Evolutionary conservation across 2,113 vertebrate species (phyloP), one percentile per base, ranked within the genome.

Genomic region (Cairina moschata): DNA sequence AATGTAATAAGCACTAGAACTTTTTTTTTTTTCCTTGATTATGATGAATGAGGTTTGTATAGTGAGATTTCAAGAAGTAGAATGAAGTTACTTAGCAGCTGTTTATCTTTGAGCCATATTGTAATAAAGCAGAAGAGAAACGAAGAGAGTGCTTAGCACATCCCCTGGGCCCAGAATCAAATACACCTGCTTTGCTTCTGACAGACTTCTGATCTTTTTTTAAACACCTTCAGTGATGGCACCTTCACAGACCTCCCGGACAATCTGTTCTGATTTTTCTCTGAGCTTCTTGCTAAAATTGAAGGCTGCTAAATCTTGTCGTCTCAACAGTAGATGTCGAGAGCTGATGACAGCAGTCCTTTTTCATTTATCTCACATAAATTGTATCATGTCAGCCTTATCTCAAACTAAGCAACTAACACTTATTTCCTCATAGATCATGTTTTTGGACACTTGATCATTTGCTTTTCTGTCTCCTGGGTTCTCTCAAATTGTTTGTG

Each of bases 121-220:
- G 72, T 31, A 83, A 91, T 88, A 62, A 74, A 88, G 42, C 31
- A 36, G 55, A 83, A 83, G 20, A 94, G 83, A 56, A 48, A 21
- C 56, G 66, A 75, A 71, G 29, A 87, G 38, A 65, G 32, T 2
- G 2, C 66, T 87, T 68, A 65, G 48, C 1, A 1, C 44, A 59
- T 91, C 48, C 66, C 81, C 48, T 29, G 29, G 66, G 87, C 66
- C 91, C 36, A 59, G 56, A 94, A 68, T 63, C 74, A 91, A 78
- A 92, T 60, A 87, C 52, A 91, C 90, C 84, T 96, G 86, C 73
- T 91, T 91, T 81, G 8, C 69, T 91, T 91, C 77, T 91, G 65
- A 84, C 68, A 74, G 66, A 84, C 83, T 83, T 91, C 46, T 87
- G 34, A 54, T 83, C 44, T 83, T 82, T 76, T 62, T 36, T 59